phyloP scores from a whole-genome alignment of 2,797 vertebrate genomes.

The Sandelia bainsii region DNA sequence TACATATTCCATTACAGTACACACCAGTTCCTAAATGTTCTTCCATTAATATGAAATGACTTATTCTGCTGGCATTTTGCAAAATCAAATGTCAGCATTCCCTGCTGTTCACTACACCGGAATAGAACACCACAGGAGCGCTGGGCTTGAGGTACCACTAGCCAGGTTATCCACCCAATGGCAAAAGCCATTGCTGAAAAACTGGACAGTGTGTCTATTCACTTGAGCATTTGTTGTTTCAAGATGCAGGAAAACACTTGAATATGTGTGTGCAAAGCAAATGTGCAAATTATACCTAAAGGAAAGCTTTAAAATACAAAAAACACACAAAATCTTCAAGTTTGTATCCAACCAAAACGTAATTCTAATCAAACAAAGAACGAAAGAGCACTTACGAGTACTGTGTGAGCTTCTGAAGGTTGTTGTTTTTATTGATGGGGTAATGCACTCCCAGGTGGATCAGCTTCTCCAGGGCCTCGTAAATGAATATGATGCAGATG shows the following conservation, averaged over 20 bases:
- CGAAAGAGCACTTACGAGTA: conserved; percentile 89
- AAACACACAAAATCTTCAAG: too few species aligned
- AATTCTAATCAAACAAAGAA: too few species aligned
- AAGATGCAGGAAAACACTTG: conserved; percentile 29
- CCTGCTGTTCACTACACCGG: conserved; percentile 34
- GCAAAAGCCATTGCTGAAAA: conserved; percentile 35
- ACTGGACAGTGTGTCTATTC: conserved; percentile 15
- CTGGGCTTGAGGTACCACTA: conserved; percentile 18
- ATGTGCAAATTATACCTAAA: not conserved
- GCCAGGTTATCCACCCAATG: conserved; percentile 23
- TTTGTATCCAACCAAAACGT: not conserved
- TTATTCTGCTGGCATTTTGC: conserved; percentile 28
- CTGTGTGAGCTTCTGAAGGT: conserved; percentile 94
- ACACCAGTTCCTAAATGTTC: not conserved
- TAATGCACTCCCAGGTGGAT: conserved; percentile 95
- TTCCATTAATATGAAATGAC: not conserved
- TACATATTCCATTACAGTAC: not conserved
- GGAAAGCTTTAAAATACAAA: not conserved
- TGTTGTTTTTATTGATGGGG: conserved; percentile 96
- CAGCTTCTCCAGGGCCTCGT: conserved; percentile 98
- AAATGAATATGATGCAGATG: conserved; percentile 99
- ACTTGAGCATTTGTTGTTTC: conserved; percentile 24
- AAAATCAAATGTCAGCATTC: conserved; percentile 46
- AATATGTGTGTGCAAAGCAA: not conserved
- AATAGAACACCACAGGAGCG: conserved; percentile 38